Conservation (phyloP, 1,140 invertebrate genomes). For the Gerris buenoi region DNA sequence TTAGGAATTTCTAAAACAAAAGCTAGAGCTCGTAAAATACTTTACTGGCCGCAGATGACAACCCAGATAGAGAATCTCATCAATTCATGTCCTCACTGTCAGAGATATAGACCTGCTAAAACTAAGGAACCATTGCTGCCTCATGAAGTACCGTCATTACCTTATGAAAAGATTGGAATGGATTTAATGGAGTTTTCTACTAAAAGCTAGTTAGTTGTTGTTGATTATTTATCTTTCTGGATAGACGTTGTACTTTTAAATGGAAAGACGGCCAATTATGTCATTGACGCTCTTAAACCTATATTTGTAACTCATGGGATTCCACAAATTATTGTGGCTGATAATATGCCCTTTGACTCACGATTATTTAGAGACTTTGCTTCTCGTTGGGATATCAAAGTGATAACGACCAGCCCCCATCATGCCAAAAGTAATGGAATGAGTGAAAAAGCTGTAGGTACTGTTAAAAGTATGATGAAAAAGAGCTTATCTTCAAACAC, state of each 20-base stretch:
- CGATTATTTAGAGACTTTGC: constrained; percentile 9
- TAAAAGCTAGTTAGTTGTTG: not conserved
- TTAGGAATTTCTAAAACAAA: constrained; percentile 3
- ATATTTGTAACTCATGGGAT: constrained; percentile 10
- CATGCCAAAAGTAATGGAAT: constrained; percentile 14
- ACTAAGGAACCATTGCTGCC: constrained; percentile 5
- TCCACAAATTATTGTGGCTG: constrained; percentile 10
- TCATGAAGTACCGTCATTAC: not conserved
- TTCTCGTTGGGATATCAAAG: constrained; percentile 8
- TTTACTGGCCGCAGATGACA: not conserved
- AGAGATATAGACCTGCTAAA: not conserved
- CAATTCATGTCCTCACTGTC: not conserved
- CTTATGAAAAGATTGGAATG: constrained; percentile 5
- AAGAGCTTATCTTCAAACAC: constrained; percentile 3
- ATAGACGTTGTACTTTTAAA: not conserved
- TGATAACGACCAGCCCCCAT: constrained; percentile 13
- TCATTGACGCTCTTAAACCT: not conserved
- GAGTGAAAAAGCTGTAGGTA: constrained; percentile 13
- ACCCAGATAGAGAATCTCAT: not conserved
- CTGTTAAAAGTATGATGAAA: constrained; percentile 12
- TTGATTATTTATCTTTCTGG: constrained; percentile 4
- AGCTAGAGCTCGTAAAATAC: constrained; percentile 6
- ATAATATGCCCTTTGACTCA: constrained; percentile 15
- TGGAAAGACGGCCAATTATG: not conserved
- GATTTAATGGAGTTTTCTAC: constrained; percentile 3